Percentiles rank a stretch among this genome's conserved stretches.
phyloP scores from a whole-genome alignment of 2,888 invertebrate species.

The Galeopsomyia nigrocyanea region DNA sequence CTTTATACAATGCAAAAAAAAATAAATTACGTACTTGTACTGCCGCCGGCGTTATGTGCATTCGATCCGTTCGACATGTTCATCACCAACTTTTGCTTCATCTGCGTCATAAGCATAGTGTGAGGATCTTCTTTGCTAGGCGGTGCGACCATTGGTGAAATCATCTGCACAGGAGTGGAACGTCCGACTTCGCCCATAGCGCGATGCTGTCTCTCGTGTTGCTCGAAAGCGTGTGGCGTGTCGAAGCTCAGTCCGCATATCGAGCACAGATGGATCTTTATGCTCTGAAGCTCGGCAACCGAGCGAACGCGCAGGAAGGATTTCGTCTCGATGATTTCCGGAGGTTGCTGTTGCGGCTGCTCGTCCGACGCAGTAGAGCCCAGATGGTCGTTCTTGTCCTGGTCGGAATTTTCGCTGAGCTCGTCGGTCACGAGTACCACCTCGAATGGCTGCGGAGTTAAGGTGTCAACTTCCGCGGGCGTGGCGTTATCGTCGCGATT shows the following conservation, averaged over 20 bases:
- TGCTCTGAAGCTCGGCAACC: conserved; percentile 45
- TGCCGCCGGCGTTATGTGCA: not conserved
- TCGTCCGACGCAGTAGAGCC: not conserved
- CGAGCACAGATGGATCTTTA: conserved; percentile 34
- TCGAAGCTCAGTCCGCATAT: conserved; percentile 45
- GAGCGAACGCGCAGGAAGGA: conserved; percentile 52
- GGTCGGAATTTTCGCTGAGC: conserved; percentile 34
- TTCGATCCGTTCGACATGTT: not conserved
- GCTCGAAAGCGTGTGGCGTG: conserved; percentile 8
- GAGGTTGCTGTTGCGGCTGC: conserved; percentile 1
- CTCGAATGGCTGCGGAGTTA: conserved; percentile 39
- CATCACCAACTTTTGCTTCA: conserved; percentile 23
- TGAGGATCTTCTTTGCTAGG: conserved; percentile 1
- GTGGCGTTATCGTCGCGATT: not conserved
- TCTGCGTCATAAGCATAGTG: not conserved
- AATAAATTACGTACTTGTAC: not conserved
- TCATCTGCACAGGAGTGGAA: conserved; percentile 39
- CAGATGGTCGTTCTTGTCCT: not conserved
- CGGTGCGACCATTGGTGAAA: conserved; percentile 36
- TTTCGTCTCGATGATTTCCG: conserved; percentile 7
- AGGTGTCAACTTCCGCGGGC: conserved; percentile 1
- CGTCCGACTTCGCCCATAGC: conserved; percentile 8
- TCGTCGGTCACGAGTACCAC: conserved; percentile 47
- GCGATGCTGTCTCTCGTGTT: conserved; percentile 17
- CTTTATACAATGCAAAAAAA: not conserved